Base-by-base conservation (phyloP, 2,888 invertebrate species). In the Epinotia brunnichana region DNA sequence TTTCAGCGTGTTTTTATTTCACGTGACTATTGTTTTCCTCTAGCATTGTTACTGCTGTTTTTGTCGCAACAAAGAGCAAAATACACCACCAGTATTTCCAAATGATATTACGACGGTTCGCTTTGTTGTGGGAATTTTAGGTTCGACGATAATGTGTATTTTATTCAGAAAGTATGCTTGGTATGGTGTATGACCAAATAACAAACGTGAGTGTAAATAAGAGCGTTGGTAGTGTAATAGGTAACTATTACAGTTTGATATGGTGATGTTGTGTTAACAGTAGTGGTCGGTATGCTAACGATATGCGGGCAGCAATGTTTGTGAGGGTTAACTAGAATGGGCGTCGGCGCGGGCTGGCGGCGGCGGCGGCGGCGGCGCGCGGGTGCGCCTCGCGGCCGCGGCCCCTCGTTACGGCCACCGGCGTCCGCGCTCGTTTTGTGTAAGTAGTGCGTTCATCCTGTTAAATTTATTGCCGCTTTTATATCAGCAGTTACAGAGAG, bases 361-460 rank as follows among this genome's bases (percentile, higher is more conserved):
- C 83, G 82, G 82, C 81, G 75, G 86, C 87, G 85, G 83, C 85
- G 84, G 84, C 87, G 35, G 82, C 81, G 75, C 77, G 76, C 70
- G 79, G 41, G 63, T 74, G 78, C 78, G 77, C 77, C 77, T 81
- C 82, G 86, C 87, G 85, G 83, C 85, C 84, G 84, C 70, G 68
- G 85, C 87, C 87, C 89, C 90, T 90, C 89, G 90, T 88, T 89
- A 90, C 86, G 87, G 86, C 82, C 87, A 86, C 86, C 86, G 85
- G 86, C 87, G 85, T 86, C 86, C 88, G 86, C 87, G 88, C 89
- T 87, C 89, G 86, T 87, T 87, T 89, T 87, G 85, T 90, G 90
- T 91, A 92, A 92, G 91, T 92, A 92, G 92, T 92, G 91, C 90
- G 92, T 92, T 92, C 91, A 93, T 93, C 92, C 92, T 91, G 91